Conservation (phyloP, 2,888 invertebrate species). For the Sesamia inferens region DNA sequence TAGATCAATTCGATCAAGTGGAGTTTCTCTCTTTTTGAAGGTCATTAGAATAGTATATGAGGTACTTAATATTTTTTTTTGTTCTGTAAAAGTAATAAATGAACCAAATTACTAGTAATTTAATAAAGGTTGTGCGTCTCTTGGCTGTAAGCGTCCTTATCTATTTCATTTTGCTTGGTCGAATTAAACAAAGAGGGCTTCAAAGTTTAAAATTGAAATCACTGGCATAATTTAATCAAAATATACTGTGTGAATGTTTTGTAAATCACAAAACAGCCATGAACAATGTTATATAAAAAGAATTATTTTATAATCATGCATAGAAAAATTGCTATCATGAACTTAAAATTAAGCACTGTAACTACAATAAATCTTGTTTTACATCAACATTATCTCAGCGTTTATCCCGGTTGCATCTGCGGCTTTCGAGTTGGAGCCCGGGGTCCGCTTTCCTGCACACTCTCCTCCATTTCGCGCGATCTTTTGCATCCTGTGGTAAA, state of each 20-base stretch:
- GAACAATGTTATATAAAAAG: not conserved
- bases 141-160: not conserved
- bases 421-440: too few relatives aligned
- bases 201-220: not conserved
- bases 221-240: not conserved
- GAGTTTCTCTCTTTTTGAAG: not conserved
- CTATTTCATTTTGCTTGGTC: not conserved
- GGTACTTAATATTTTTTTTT: not conserved
- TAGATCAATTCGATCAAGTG: too few relatives aligned
- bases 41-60: not conserved
- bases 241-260: not conserved
- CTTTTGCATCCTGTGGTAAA: too few relatives aligned
- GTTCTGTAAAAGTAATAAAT: not conserved
- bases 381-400: too few relatives aligned
- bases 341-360: not conserved
- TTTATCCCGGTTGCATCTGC: too few relatives aligned
- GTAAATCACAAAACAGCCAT: not conserved
- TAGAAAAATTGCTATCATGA: not conserved
- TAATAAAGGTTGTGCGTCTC: not conserved
- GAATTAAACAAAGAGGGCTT: not conserved
- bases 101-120: not conserved
- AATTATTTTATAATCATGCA: not conserved
- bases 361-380: too few relatives aligned
- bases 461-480: too few relatives aligned
- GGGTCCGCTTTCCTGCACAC: too few relatives aligned